These are phyloP conservation scores for Drosophila kurseongensis DNA, from an alignment of 1,140 invertebrate genomes.

Conservation along the genomic window DNA sequence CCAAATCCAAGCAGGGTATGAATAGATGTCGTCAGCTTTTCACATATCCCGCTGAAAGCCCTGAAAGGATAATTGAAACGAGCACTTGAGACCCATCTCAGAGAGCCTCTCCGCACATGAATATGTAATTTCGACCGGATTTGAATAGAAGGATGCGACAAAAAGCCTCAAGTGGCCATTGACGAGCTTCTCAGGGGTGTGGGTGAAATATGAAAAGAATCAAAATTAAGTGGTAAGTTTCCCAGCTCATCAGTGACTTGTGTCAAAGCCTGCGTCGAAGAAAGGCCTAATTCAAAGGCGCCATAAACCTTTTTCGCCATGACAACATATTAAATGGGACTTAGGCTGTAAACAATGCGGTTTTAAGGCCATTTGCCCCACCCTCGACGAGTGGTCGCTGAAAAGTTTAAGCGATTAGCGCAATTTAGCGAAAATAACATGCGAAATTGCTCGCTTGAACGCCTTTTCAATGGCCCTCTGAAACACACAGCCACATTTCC, in stretches of 20 bases:
- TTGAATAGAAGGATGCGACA: slow-evolving; percentile 43
- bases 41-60: slow-evolving; percentile 9
- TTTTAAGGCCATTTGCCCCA: slow-evolving; percentile 26
- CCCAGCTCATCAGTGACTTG: slow-evolving; percentile 25
- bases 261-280: slow-evolving; percentile 9
- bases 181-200: slow-evolving; percentile 2
- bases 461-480: slow-evolving; percentile 72
- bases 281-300: slow-evolving; percentile 51
- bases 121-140: slow-evolving; percentile 45
- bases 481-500: not conserved
- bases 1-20: slow-evolving; percentile 6
- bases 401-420: slow-evolving; percentile 81
- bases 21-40: slow-evolving; percentile 21
- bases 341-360: slow-evolving; percentile 53
- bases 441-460: slow-evolving; percentile 73
- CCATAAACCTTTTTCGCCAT: slow-evolving; percentile 57
- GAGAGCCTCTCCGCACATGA: slow-evolving; percentile 48
- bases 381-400: slow-evolving; percentile 18
- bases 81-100: slow-evolving; percentile 49
- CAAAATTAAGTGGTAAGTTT: slow-evolving; percentile 51
- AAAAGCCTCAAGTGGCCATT: slow-evolving; percentile 48
- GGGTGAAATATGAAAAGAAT: slow-evolving; percentile 28
- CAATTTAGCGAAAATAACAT: slow-evolving; percentile 83
- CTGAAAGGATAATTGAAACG: slow-evolving; percentile 56
- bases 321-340: slow-evolving; percentile 60